Evolutionary conservation across 2,113 vertebrate genomes (phyloP).

Genomic region (Gymnorhina tibicen): DNA sequence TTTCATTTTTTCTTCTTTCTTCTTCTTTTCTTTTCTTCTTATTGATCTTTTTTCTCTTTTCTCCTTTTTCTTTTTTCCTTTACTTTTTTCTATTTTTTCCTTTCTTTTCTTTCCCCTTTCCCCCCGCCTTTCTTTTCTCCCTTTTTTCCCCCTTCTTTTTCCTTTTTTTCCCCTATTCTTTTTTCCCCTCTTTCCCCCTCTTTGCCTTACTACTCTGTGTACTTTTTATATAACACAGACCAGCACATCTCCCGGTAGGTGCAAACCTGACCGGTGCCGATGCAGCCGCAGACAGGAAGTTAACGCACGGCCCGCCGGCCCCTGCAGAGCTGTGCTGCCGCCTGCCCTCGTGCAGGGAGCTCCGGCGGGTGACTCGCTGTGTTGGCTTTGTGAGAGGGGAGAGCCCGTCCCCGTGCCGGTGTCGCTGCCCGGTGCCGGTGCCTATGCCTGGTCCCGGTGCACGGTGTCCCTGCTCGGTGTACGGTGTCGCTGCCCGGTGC

Average conservation of each 20-base stretch:
- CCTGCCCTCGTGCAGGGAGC: not conserved
- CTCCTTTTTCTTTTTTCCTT: not conserved
- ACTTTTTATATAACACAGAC: rapidly evolving
- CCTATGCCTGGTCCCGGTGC: too few relatives aligned
- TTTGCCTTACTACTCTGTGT: too few relatives aligned
- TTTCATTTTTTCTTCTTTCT: rapidly evolving
- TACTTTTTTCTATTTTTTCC: rapidly evolving
- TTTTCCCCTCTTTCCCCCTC: rapidly evolving
- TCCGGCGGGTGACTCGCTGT: not conserved
- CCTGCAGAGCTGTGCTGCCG: not conserved
- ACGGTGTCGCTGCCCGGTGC: not conserved
- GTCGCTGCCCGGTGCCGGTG: not conserved
- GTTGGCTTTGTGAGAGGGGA: not conserved
- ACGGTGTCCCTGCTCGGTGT: not conserved
- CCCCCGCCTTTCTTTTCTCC: rapidly evolving
- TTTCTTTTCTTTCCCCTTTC: not conserved
- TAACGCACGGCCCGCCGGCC: rapidly evolving
- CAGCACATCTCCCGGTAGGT: rapidly evolving
- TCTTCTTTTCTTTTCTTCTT: not conserved
- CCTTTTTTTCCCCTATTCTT: rapidly evolving
- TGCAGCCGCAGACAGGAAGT: too few relatives aligned
- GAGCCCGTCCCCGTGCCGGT: not conserved
- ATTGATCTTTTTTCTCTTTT: too few relatives aligned
- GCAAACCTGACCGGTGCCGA: rapidly evolving
- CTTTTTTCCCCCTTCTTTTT: rapidly evolving